Base-by-base conservation (phyloP, 2,888 invertebrate species). In the Parnassius apollo region DNA sequence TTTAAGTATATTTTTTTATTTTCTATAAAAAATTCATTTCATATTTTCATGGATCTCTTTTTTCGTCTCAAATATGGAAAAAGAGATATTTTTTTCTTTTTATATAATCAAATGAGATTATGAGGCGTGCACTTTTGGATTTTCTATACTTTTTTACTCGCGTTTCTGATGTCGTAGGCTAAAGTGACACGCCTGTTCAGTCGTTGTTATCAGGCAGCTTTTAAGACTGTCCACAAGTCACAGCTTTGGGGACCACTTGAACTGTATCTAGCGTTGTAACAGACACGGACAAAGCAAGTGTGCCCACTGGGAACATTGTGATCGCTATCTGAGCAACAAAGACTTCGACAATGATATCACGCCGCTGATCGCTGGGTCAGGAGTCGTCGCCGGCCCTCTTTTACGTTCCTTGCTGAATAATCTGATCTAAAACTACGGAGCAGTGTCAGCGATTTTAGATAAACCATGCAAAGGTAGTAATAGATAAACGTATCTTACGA, bases 281-380 rank as follows among this genome's bases (percentile, higher is more conserved):
- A 3, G 44, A 44, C 22, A 9, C 12, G n/a, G n/a, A 55, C 44
- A 55, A 49, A 49, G 49, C 49, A 53, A 53, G 53, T 53, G 53
- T 42, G 18, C 45, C 42, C 45, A 42, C 42, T 35, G 50, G 1
- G 49, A 42, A 18, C 45, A 42, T 50, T 35, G 50, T 8, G 49
- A 42, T 55, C 13, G 44, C 13, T 49, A 49, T 49, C 49, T 49
- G 3, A 13, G 9, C 13, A 12, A 13, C 49, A 49, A 49, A 49
- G 13, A 49, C 49, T 49, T 49, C 8, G 22, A 55, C 55, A 55
- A 55, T 55, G 55, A 44, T 55, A 55, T 55, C 55, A 18, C 18
- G 13, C 18, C 2, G 18, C 42, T 12, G 55, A 55, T 55, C 55
- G 42, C 1, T 13, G 44, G 13, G 44, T 42, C 55, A 55, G 45